Base-by-base conservation (phyloP, 2,888 invertebrate species). In the Microdon myrmicae region DNA sequence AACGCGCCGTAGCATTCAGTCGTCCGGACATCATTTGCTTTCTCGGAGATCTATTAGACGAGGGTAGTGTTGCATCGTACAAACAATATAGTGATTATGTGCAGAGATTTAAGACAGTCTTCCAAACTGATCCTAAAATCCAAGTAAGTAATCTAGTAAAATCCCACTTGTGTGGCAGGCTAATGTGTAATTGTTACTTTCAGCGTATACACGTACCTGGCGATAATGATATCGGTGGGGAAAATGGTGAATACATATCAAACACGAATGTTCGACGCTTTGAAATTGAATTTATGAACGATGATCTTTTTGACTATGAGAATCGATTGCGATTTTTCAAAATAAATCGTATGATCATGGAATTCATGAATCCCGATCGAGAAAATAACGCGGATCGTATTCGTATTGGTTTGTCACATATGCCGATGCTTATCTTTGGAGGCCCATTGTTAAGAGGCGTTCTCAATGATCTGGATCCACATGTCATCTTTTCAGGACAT, bases 191-290 rank as follows among this genome's bases (percentile, higher is more conserved):
- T 17, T 10, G 8, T 1, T 9, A 5, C 37, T 34, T 82, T 19
- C 79, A 90, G 90, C 85, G 86, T 80, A 83, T 97, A 43, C 95
- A 90, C 84, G 79, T 97, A 64, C 93, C 96, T 12, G 98, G 98
- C 3, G 98, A 98, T 77, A 98, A 98, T 80, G 98, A 98, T 75
- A 93, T 98, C 54, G 98, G 97, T 4, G 97, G 98, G 8, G 97
- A 98, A 80, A 88, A 85, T 59, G 88, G 90, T 71, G 84, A 85
- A 25, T 85, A 92, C 28, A 79, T 81, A 45, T 86, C 85, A 13
- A 79, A 81, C 32, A 78, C 84, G n/a, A 92, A 92, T 80, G 75
- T 90, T 4, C 78, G 82, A 9, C 85, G 90, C 71, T 95, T 93
- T 75, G 85, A 88, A 54, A 82, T 85, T 68, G 85, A 88, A 67